Conservation (phyloP, 2,888 invertebrate species). For the Pheosia tremula region DNA sequence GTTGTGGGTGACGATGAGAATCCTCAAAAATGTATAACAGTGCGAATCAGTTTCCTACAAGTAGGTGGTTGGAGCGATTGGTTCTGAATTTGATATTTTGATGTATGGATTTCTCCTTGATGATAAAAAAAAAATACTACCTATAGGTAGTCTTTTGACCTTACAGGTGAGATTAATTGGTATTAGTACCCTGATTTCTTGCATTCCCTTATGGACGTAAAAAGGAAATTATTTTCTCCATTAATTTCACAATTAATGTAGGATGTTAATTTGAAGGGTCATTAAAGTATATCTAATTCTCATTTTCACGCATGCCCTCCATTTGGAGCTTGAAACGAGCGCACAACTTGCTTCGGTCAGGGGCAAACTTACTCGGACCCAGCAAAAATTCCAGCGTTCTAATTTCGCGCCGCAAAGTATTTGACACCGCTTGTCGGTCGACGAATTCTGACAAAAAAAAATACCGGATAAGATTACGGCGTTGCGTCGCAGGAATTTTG, state of each 20-base stretch:
- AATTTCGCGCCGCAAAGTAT: conserved; percentile 53
- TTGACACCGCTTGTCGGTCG: conserved; percentile 51
- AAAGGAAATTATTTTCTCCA: background rate
- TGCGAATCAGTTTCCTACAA: too few species aligned
- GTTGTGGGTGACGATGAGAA: too few species aligned
- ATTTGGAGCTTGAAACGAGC: conserved; percentile 59
- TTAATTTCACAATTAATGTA: conserved; percentile 29
- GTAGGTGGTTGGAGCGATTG: too few species aligned
- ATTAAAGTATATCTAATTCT: conserved; percentile 54
- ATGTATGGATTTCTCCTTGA: too few species aligned
- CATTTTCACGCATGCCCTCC: conserved; percentile 56
- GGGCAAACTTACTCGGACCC: conserved; percentile 47
- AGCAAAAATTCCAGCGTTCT: conserved; percentile 53
- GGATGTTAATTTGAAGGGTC: conserved; percentile 23
- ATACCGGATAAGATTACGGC: conserved; percentile 36
- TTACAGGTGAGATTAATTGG: too few species aligned
- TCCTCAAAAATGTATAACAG: too few species aligned
- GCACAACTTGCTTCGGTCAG: conserved; percentile 59
- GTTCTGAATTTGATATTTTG: too few species aligned
- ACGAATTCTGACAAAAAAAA: conserved; percentile 35
- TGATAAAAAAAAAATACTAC: too few species aligned
- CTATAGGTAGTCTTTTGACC: too few species aligned
- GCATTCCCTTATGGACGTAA: too few species aligned
- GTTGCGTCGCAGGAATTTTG: conserved; percentile 24
- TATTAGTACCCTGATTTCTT: too few species aligned